Evolutionary conservation across 1,140 invertebrate species (phyloP).

Genomic region (Trialeurodes vaporariorum): DNA sequence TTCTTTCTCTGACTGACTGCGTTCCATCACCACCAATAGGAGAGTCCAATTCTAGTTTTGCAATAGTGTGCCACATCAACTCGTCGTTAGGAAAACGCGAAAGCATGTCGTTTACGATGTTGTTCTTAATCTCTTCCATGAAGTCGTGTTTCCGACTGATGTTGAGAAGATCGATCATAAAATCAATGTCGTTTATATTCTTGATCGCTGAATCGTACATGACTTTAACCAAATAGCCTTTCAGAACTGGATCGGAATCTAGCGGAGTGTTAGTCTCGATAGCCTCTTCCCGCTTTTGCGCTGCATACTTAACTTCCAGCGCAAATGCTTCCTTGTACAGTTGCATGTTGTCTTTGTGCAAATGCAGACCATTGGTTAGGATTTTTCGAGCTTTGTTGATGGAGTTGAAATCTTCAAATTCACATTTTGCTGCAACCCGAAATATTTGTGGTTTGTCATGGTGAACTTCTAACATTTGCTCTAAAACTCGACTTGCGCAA

Average conservation of each 20-base stretch:
- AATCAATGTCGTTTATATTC: background rate
- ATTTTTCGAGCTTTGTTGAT: slow-evolving; percentile 49
- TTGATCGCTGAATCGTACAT: background rate
- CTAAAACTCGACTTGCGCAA: slow-evolving; percentile 38
- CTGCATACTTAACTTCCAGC: slow-evolving; percentile 27
- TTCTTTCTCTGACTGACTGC: background rate
- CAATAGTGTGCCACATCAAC: slow-evolving; percentile 44
- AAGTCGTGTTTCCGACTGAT: background rate
- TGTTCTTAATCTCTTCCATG: background rate
- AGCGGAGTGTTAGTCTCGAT: background rate
- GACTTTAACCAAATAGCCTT: background rate
- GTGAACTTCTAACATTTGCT: slow-evolving; percentile 49
- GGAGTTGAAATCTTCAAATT: slow-evolving; percentile 53
- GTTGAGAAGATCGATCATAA: background rate
- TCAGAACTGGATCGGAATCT: background rate
- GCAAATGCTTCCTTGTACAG: slow-evolving; percentile 44
- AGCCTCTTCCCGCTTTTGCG: slow-evolving; percentile 17
- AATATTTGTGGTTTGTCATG: slow-evolving; percentile 58
- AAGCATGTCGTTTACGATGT: background rate
- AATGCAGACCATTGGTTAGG: slow-evolving; percentile 50
- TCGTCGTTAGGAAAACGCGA: slow-evolving; percentile 16
- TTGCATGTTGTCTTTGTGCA: slow-evolving; percentile 47
- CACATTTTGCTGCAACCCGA: slow-evolving; percentile 58
- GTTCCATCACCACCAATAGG: slow-evolving; percentile 15
- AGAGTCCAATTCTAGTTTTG: slow-evolving; percentile 38